Conservation (phyloP, 92 coral and sea anemone genomes). For the Desmophyllum pertusum region DNA sequence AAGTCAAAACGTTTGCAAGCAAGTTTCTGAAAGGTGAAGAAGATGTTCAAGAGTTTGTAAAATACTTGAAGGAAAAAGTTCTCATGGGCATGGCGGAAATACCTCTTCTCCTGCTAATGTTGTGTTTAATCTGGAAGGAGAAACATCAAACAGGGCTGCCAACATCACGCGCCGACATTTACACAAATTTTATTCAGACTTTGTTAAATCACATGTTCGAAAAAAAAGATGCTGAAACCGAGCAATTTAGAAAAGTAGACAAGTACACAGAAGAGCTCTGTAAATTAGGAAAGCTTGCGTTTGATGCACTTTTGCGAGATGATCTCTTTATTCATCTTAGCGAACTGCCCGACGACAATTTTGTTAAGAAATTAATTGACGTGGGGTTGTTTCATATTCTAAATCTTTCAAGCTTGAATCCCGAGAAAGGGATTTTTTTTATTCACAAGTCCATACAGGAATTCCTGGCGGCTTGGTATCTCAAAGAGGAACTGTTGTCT, state of each 20-base stretch:
- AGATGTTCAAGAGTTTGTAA: neutral
- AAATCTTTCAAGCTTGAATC: neutral
- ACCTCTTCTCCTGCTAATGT: constrained; percentile 8
- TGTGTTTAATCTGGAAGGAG: neutral
- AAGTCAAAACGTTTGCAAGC: neutral
- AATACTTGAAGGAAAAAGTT: neutral
- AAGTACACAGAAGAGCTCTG: neutral
- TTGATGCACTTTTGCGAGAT: neutral
- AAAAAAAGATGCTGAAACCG: neutral
- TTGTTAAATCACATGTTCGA: neutral
- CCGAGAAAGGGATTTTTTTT: neutral
- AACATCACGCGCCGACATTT: constrained; percentile 9
- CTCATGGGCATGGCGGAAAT: neutral
- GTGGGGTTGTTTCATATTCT: neutral
- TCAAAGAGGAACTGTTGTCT: neutral
- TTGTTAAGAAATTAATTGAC: neutral
- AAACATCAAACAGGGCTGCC: neutral
- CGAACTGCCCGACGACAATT: neutral
- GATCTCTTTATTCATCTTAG: neutral
- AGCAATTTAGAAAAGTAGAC: neutral
- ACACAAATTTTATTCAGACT: neutral
- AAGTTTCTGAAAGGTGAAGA: neutral
- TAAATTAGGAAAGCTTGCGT: neutral
- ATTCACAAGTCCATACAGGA: constrained; percentile 14
- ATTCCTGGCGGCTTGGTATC: neutral